Base-by-base conservation (phyloP, 2,888 invertebrate genomes). In the Salticus scenicus region DNA sequence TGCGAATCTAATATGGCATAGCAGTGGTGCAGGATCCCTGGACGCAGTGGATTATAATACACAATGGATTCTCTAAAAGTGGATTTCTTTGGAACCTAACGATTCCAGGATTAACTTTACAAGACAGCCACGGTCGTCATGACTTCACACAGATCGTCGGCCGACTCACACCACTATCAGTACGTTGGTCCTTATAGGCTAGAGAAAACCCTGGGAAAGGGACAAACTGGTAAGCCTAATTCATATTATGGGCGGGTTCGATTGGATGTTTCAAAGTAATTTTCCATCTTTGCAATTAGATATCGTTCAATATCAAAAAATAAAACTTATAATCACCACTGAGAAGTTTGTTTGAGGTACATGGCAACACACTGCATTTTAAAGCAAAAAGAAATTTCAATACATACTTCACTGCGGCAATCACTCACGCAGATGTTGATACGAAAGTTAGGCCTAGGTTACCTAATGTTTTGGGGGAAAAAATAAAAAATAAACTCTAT, bases 201-300 rank as follows among this genome's bases (percentile, higher is more conserved):
- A 92, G 99, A 99, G 92, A 99, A 99, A 92, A 99, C 99, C 80
- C 94, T 99, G 89, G 99, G 99, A 90, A 99, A 99, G 92, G 99
- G 99, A 89, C 99, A 99, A 93, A 99, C 99, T 92, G 99, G 99
- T 99, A 93, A 93, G 93, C 86, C 86, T 86, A 76, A 86, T 67
- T 51, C 67, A 28, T 66, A 67, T 70, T 81, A 41, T 70, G 69
- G 63, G 70, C 63, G 63, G 63, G 24, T 37, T 57, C 57, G 57
- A 57, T 57, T 20, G 17, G 27, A 7, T 0, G 51, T 57, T 30
- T 24, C 64, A 14, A 27, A 31, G 12, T 67, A 2, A 28, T 27
- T 57, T 17, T 70, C 10, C 17, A 8, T n/a, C 17, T 37, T 27
- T 66, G 31, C 31, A 7, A 8, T 27, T 27, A 66, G 8, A 5